phyloP scores from a whole-genome alignment of 2,113 vertebrate genomes.

The Regulus satrapa region DNA sequence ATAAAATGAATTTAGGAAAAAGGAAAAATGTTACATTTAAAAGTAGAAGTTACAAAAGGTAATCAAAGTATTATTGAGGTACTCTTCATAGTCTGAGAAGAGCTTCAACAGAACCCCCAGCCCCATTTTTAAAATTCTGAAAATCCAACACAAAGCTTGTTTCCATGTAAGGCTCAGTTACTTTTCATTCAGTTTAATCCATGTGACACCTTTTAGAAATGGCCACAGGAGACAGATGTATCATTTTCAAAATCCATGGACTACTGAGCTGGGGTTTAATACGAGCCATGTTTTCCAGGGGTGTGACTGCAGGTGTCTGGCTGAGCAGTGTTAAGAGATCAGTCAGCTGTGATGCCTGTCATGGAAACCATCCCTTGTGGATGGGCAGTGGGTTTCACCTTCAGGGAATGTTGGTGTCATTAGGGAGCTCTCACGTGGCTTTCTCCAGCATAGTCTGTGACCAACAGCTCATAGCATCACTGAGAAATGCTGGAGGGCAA shows the following conservation, averaged over 20 bases:
- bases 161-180: background rate
- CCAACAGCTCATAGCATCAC: background rate
- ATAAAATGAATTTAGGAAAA: background rate
- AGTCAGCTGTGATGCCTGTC: background rate
- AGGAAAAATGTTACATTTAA: background rate
- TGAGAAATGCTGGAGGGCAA: background rate
- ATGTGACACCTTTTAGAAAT: background rate
- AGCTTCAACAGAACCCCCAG: background rate
- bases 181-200: background rate
- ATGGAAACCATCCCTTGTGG: background rate
- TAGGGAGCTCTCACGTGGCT: background rate
- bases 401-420: background rate
- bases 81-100: background rate
- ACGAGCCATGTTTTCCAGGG: background rate
- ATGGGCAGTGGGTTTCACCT: background rate
- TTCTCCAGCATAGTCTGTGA: background rate
- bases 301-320: fast-evolving
- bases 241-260: background rate
- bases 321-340: background rate
- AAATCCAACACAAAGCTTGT: background rate
- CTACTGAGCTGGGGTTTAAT: background rate
- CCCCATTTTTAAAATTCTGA: background rate
- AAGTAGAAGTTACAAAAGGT: background rate
- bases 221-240: background rate
- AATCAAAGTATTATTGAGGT: background rate